phyloP scores from a whole-genome alignment of 2,113 vertebrate species.

The Chaetops frenatus region DNA sequence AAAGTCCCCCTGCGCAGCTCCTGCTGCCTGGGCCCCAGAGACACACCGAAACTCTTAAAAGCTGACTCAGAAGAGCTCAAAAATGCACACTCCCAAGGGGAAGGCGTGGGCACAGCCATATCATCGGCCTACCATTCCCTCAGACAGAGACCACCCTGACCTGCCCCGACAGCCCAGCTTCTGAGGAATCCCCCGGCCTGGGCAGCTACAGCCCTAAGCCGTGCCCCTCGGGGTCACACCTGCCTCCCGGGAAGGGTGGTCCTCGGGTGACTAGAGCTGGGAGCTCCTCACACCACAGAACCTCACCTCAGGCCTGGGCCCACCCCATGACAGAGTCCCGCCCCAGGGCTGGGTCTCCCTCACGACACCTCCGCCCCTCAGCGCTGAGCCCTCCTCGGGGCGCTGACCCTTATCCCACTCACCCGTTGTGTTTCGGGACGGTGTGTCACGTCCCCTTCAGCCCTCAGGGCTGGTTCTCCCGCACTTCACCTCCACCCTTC shows the following conservation, averaged over 20 bases:
- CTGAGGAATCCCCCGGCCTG: fast-evolving
- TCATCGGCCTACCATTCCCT: fast-evolving
- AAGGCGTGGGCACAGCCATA: fast-evolving
- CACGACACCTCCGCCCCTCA: too few species aligned
- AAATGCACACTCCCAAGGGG: not conserved
- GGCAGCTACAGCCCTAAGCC: too few species aligned
- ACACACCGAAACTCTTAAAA: fast-evolving
- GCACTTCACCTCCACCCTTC: too few species aligned
- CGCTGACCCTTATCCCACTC: fast-evolving
- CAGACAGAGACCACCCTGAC: not conserved
- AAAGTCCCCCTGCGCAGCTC: not conserved
- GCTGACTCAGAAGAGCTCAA: not conserved
- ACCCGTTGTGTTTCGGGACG: fast-evolving
- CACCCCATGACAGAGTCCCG: fast-evolving
- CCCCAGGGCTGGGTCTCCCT: not conserved
- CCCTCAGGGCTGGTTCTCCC: too few species aligned
- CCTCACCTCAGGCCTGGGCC: fast-evolving
- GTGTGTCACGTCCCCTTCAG: not conserved
- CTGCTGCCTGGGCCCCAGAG: not conserved
- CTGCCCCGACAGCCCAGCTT: not conserved
- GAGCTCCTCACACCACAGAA: fast-evolving
- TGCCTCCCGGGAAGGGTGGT: fast-evolving
- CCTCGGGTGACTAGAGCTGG: fast-evolving
- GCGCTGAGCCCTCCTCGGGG: not conserved
- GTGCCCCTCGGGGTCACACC: fast-evolving